Evolutionary conservation across 2,888 invertebrate species (phyloP).

Genomic region (Embidobia sp.): DNA sequence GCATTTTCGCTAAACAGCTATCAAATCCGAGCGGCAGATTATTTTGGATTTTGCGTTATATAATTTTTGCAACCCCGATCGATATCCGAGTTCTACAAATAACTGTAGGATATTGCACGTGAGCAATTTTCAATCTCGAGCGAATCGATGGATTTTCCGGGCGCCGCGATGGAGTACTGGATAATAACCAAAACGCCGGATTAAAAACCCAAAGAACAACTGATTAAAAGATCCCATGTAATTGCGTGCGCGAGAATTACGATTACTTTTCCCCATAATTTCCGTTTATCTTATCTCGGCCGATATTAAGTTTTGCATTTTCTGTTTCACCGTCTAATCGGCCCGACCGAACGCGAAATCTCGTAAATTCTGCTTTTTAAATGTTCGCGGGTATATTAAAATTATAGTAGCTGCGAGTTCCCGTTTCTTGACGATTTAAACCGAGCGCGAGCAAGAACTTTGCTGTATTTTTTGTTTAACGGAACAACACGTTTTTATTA

Average conservation of each 20-base stretch:
- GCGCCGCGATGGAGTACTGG: conserved; percentile 8
- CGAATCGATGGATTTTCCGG: conserved; percentile 32
- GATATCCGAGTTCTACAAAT: conserved; percentile 35
- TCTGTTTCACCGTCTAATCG: too few relatives aligned
- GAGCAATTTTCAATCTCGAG: conserved; percentile 33
- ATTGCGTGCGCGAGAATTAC: conserved; percentile 36
- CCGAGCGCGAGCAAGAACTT: too few relatives aligned
- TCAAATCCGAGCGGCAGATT: conserved; percentile 10
- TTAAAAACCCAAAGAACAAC: conserved; percentile 43
- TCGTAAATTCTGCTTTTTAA: conserved; percentile 44
- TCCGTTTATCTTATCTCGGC: conserved; percentile 44
- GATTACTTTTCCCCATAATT: conserved; percentile 45
- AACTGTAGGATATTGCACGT: conserved; percentile 45
- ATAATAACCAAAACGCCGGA: conserved; percentile 34
- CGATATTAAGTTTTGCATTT: conserved; percentile 44
- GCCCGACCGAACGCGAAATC: too few relatives aligned
- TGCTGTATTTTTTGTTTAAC: too few relatives aligned
- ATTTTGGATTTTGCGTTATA: conserved; percentile 35
- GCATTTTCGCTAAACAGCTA: background rate
- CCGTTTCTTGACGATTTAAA: too few relatives aligned
- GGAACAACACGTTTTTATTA: too few relatives aligned
- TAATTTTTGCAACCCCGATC: conserved; percentile 35
- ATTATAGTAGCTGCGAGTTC: background rate
- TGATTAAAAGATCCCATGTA: conserved; percentile 37
- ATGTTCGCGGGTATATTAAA: conserved; percentile 25